Percentiles rank a stretch among this genome's conserved stretches.
These are phyloP conservation scores for Prosopocoilus inquinatus DNA, from an alignment of 2,888 invertebrate species.

Conservation along the genomic window DNA sequence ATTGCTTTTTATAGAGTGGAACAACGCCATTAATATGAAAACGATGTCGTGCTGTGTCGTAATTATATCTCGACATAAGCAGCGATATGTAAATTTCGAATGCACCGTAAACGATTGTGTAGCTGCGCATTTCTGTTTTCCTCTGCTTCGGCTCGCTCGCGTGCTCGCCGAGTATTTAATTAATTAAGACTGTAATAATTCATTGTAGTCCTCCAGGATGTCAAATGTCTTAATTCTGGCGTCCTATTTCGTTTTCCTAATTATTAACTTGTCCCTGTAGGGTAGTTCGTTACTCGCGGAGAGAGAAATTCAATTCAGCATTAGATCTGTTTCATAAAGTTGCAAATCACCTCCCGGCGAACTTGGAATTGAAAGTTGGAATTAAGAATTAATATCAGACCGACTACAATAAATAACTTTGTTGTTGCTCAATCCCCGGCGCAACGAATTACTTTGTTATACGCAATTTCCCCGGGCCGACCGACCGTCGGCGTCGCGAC, in stretches of 20 bases:
- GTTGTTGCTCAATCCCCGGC: background rate
- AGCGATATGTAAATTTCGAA: slow-evolving; percentile 24
- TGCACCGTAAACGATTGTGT: slow-evolving; percentile 19
- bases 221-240: slow-evolving; percentile 45
- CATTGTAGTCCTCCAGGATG: slow-evolving; percentile 43
- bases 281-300: slow-evolving; percentile 19
- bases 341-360: background rate
- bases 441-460: background rate
- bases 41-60: slow-evolving; percentile 20
- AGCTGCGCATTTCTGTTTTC: slow-evolving; percentile 21
- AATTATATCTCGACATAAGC: slow-evolving; percentile 25
- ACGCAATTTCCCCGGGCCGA: background rate
- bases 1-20: background rate
- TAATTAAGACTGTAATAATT: slow-evolving; percentile 35
- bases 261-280: slow-evolving; percentile 43
- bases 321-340: slow-evolving; percentile 4
- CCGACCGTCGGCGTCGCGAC: no score
- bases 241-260: slow-evolving; percentile 41
- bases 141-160: slow-evolving; percentile 28
- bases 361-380: slow-evolving; percentile 1
- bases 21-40: slow-evolving; percentile 3
- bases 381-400: slow-evolving; percentile 2
- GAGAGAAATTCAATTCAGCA: slow-evolving; percentile 1
- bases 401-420: slow-evolving; percentile 5
- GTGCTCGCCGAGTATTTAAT: slow-evolving; percentile 37